Conservation (phyloP, 2,113 vertebrate species). For the Piaya cayana region DNA sequence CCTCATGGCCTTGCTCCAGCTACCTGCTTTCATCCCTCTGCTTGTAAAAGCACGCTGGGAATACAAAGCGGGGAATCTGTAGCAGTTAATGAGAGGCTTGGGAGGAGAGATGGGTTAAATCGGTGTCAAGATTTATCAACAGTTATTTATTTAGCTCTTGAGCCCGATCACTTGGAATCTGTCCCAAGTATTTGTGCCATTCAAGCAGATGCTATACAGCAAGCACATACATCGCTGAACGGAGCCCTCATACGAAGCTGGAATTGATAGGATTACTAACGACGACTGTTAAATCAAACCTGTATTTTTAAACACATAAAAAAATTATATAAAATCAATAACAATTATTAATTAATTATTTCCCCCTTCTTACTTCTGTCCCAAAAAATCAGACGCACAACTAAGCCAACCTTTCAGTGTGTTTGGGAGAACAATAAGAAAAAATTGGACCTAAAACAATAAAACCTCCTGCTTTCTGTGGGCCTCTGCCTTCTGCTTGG, state of each 20-base stretch:
- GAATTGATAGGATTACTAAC: constrained; percentile 75
- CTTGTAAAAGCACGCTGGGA: neutral
- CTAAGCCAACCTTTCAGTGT: constrained; percentile 83
- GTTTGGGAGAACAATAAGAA: constrained; percentile 82
- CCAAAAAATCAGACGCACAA: constrained; percentile 72
- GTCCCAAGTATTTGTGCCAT: neutral
- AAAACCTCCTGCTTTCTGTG: constrained; percentile 85
- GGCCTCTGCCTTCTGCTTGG: constrained; percentile 92
- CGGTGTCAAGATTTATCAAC: constrained; percentile 8
- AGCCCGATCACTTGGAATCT: constrained; percentile 2
- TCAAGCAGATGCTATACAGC: neutral
- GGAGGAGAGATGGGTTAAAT: constrained; percentile 3
- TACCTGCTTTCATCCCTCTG: neutral
- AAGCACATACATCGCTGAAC: constrained; percentile 48
- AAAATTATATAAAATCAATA: constrained; percentile 63
- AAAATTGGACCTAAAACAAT: constrained; percentile 89
- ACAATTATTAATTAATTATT: constrained; percentile 83
- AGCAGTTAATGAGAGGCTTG: neutral
- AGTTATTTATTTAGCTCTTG: constrained; percentile 20
- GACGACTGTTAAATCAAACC: constrained; percentile 76
- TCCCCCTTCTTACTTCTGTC: constrained; percentile 76
- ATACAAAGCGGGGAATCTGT: neutral
- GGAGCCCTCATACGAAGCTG: constrained; percentile 73
- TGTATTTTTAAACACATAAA: constrained; percentile 40
- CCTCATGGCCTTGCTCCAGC: neutral